These are phyloP conservation scores for Zosterops lateralis DNA, from an alignment of 2,113 vertebrate species.

Conservation along the genomic window DNA sequence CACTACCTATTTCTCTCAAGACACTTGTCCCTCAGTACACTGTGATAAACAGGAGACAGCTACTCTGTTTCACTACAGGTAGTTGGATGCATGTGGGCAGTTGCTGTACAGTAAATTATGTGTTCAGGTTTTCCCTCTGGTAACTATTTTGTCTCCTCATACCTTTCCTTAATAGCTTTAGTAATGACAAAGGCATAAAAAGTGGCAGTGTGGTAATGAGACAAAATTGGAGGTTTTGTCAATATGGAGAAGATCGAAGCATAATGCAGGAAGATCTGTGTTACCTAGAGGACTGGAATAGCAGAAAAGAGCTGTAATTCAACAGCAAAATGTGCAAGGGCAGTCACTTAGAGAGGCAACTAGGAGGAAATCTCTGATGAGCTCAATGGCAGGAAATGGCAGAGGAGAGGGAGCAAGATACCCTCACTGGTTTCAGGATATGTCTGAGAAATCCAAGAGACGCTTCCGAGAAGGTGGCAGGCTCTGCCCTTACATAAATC, in stretches of 20 bases:
- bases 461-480: neutral
- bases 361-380: neutral
- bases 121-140: neutral
- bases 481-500: neutral
- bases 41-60: neutral
- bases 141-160: neutral
- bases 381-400: neutral
- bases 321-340: neutral
- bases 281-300: neutral
- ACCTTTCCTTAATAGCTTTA: slow-evolving; percentile 32
- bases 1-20: neutral
- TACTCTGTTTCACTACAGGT: neutral
- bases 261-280: slow-evolving; percentile 24
- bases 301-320: slow-evolving; percentile 8
- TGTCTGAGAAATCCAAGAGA: neutral
- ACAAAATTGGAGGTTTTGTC: slow-evolving; percentile 32
- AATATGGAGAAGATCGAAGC: slow-evolving; percentile 4
- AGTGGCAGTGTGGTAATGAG: slow-evolving; percentile 22
- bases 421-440: neutral
- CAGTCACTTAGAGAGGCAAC: neutral
- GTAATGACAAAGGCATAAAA: slow-evolving; percentile 42
- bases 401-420: neutral
- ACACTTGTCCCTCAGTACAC: neutral
- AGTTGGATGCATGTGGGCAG: neutral
- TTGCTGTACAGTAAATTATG: neutral